Conservation (phyloP, 2,888 invertebrate genomes). For the Archips xylosteana region DNA sequence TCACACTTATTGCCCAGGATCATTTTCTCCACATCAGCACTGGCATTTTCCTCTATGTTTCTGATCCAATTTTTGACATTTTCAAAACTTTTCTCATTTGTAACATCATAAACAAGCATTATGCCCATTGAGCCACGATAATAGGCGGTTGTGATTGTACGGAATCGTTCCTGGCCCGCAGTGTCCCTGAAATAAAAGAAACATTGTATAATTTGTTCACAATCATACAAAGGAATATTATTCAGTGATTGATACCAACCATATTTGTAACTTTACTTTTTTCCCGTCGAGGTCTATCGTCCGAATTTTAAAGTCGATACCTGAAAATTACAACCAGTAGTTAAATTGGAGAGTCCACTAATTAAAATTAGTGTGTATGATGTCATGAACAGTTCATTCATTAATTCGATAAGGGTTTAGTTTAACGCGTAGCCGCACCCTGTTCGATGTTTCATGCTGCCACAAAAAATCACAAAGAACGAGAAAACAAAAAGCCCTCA, state of each 20-base stretch:
- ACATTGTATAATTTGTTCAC: not conserved
- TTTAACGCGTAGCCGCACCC: constrained; percentile 70
- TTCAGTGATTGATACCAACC: constrained; percentile 86
- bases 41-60: constrained; percentile 99
- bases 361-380: constrained; percentile 82
- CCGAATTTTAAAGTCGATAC: constrained; percentile 99
- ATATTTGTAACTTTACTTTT: constrained; percentile 99
- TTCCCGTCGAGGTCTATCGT: constrained; percentile 99
- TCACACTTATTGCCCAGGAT: constrained; percentile 99
- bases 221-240: constrained; percentile 14
- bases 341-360: constrained; percentile 65
- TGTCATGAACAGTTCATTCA: constrained; percentile 77
- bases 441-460: constrained; percentile 47
- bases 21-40: constrained; percentile 99
- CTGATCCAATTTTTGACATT: constrained; percentile 99
- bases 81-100: constrained; percentile 99
- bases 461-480: constrained; percentile 60
- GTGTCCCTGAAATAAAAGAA: constrained; percentile 92
- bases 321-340: constrained; percentile 85
- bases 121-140: constrained; percentile 99
- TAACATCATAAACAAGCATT: constrained; percentile 99
- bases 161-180: constrained; percentile 99
- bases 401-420: constrained; percentile 73
- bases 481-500: constrained; percentile 71
- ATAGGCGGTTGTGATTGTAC: constrained; percentile 99